Base-by-base conservation (phyloP, 2,888 invertebrate species). In the Pocota personata region DNA sequence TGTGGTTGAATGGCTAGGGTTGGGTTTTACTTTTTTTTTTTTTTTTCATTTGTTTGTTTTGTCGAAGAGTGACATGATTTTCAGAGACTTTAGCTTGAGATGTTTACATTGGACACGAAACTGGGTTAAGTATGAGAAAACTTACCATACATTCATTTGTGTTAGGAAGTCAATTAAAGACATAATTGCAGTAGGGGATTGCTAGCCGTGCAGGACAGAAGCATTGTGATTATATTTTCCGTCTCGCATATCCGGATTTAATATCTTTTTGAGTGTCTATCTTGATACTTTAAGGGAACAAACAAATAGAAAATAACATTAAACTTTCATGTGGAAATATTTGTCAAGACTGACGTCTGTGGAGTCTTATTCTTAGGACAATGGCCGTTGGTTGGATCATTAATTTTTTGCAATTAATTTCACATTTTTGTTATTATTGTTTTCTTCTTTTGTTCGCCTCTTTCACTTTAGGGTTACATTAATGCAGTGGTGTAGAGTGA, bases 71-170 rank as follows among this genome's bases (percentile, higher is more conserved):
- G 57, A 66, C 57, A 66, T 76, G 76, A 57, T 57, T 46, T 64
- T 55, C 30, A 32, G 64, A 46, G 24, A 50, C 58, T 55, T 37
- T 55, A 27, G 19, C 57, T 57, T 24, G 55, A 76, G 57, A 76
- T 76, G 67, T 76, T 76, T 76, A 57, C 46, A 37, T 76, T 58
- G 27, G 48, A 48, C 27, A 37, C 58, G 57, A 67, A 76, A 66
- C 6, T 76, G 35, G 76, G 76, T 76, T 76, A 67, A 76, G 66
- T 67, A 50, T 40, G 37, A 1, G 37, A 8, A 14, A 67, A 76
- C 21, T 27, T 67, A 75, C 55, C 32, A n/a, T 43, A 43, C 50
- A 58, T 37, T 40, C 46, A 67, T 48, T 67, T 48, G 48, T 57
- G 46, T 40, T 35, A 52, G 55, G 32, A 75, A 55, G 55, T 57